phyloP scores from a whole-genome alignment of 2,113 vertebrate genomes.

The Gasterosteus nipponicus region DNA sequence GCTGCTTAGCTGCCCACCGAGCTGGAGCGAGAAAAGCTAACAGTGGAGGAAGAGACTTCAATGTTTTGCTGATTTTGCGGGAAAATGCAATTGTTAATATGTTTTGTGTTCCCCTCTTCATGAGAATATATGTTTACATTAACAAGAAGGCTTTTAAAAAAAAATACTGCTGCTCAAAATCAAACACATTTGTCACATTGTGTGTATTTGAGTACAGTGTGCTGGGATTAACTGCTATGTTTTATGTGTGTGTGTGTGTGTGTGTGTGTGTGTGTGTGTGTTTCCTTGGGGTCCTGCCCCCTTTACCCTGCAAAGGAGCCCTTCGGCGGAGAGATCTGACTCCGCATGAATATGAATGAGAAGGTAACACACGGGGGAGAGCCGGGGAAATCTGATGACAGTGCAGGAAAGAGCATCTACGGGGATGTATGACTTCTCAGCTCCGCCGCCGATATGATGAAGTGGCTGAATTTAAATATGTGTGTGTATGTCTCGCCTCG shows the following conservation, averaged over 20 bases:
- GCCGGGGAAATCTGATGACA: conserved; percentile 72
- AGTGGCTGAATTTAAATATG: conserved; percentile 68
- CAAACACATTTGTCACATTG: not conserved
- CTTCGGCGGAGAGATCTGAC: conserved; percentile 58
- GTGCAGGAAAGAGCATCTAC: conserved; percentile 78
- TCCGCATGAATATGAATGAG: conserved; percentile 82
- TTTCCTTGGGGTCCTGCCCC: conserved; percentile 39
- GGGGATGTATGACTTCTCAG: conserved; percentile 70
- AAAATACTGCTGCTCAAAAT: not conserved
- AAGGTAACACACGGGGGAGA: conserved; percentile 61
- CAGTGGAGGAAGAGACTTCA: not conserved
- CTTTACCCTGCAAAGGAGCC: conserved; percentile 33
- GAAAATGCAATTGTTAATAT: not conserved
- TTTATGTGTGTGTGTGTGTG: conserved; percentile 40
- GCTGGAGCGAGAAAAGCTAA: conserved; percentile 23
- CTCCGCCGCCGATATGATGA: conserved; percentile 73
- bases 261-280: conserved; percentile 53
- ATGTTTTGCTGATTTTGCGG: not conserved
- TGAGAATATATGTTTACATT: not conserved
- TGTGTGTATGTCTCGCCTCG: conserved; percentile 18
- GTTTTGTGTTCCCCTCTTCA: not conserved
- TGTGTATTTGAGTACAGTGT: not conserved
- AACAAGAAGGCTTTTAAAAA: not conserved
- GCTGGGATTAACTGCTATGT: conserved; percentile 9
- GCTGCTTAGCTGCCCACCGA: conserved; percentile 78